Evolutionary conservation across 2,888 invertebrate species (phyloP), one percentile per base, ranked within the genome.

Genomic region (Tanypteryx hageni): DNA sequence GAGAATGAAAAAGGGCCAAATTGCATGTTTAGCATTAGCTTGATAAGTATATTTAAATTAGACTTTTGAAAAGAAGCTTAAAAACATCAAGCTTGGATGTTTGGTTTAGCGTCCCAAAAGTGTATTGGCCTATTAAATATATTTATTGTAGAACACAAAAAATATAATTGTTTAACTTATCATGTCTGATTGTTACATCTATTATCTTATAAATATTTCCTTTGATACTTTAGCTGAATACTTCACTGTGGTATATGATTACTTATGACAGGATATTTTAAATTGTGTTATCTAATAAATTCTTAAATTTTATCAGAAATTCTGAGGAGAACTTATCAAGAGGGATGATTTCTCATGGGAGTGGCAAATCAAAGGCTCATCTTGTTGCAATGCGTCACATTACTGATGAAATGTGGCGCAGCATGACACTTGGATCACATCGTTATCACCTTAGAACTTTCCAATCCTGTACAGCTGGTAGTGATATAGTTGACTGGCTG

Each of bases 401-500:
- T 31, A 64, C 64, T 89, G 89, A 89, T 89, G 89, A 89, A 89
- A 89, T 89, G 89, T 89, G 89, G 89, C 31, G 64, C 27, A 64
- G 89, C 27, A 89, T 89, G 18, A 64, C 61, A 31, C 89, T 89
- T 56, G 89, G 89, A 93, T 96, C 96, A 22, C 96, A 97, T 94
- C 95, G 98, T 93, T 97, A 97, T 94, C 96, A 97, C 44, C 95
- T 98, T 27, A 96, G 97, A 93, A 97, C 97, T 93, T 97, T 97
- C 95, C 96, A 96, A 93, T 96, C 97, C 92, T 98, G 98, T 93
- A 97, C 98, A 95, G 96, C 97, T 22, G 98, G 98, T 3, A 97
- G 96, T 92, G 98, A 98, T 94, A 95, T 98, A 16, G 96, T 98
- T 8, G 98, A 98, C 94, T 98, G 98, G 98, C 95, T 98, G 27